Conservation (phyloP, 2,113 vertebrate genomes). For the Danionella cerebrum region DNA sequence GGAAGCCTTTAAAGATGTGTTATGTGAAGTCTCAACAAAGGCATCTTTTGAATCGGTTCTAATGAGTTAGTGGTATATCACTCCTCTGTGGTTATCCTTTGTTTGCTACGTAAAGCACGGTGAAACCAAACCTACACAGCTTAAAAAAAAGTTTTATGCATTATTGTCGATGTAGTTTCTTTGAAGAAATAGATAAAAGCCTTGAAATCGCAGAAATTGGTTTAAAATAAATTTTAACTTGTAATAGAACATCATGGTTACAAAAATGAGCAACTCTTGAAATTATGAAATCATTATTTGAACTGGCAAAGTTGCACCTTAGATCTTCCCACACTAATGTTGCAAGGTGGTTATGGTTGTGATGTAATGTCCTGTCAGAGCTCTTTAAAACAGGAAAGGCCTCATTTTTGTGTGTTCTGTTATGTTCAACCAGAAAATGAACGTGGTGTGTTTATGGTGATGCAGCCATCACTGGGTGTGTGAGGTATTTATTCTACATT, state of each 20-base stretch:
- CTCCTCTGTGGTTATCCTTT: constrained; percentile 7
- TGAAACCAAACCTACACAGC: not conserved
- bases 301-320: not conserved
- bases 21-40: constrained; percentile 15
- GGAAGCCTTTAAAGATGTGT: not conserved
- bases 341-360: not conserved
- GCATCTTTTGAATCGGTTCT: not conserved
- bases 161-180: not conserved
- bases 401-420: not conserved
- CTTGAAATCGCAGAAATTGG: not conserved
- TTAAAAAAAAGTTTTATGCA: not conserved
- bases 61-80: constrained; percentile 14
- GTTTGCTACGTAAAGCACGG: not conserved
- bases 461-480: not conserved
- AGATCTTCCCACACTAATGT: constrained; percentile 3
- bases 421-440: not conserved
- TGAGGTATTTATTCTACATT: not conserved
- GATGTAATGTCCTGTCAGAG: not conserved
- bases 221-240: not conserved
- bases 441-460: not conserved
- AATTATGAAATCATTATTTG: not conserved
- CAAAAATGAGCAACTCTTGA: not conserved
- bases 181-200: not conserved
- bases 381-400: not conserved
- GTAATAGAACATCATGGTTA: not conserved